Conservation (phyloP, 1,140 invertebrate genomes). For the Batillaria attramentaria region DNA sequence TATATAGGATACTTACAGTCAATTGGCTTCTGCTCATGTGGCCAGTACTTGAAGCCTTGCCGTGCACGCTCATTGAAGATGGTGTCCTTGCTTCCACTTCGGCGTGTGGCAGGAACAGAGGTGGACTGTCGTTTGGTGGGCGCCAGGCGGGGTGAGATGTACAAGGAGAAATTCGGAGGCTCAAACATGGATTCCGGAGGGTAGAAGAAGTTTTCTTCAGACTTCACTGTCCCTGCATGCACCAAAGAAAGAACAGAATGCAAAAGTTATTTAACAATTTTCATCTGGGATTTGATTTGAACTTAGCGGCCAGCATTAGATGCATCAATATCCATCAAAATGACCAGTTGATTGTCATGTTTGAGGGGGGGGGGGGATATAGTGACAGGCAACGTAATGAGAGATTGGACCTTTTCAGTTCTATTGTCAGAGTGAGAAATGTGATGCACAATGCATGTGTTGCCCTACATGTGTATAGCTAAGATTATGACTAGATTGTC, state of each 20-base stretch:
- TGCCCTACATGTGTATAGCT: too few species aligned
- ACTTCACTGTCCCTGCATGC: conserved; percentile 54
- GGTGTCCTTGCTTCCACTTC: conserved; percentile 5
- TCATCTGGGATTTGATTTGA: background rate
- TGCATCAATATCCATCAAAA: background rate
- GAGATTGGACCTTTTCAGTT: too few species aligned
- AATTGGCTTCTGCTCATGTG: conserved; percentile 50
- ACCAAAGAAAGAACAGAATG: background rate
- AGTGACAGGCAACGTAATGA: too few species aligned
- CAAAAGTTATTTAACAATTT: background rate
- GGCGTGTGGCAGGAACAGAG: conserved; percentile 18
- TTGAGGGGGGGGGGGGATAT: too few species aligned
- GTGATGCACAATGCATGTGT: too few species aligned
- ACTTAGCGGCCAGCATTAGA: background rate
- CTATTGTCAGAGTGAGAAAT: too few species aligned
- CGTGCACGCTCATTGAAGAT: conserved; percentile 46
- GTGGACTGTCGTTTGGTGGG: background rate
- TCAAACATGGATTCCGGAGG: conserved; percentile 40
- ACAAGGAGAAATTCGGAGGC: conserved; percentile 31
- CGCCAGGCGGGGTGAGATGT: conserved; percentile 21
- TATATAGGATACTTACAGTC: conserved; percentile 47
- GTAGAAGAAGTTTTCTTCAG: conserved; percentile 56
- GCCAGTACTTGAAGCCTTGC: conserved; percentile 57
- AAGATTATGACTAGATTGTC: too few species aligned
- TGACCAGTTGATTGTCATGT: too few species aligned